Conservation (phyloP, 2,888 invertebrate species). For the Tubulanus polymorphus region DNA sequence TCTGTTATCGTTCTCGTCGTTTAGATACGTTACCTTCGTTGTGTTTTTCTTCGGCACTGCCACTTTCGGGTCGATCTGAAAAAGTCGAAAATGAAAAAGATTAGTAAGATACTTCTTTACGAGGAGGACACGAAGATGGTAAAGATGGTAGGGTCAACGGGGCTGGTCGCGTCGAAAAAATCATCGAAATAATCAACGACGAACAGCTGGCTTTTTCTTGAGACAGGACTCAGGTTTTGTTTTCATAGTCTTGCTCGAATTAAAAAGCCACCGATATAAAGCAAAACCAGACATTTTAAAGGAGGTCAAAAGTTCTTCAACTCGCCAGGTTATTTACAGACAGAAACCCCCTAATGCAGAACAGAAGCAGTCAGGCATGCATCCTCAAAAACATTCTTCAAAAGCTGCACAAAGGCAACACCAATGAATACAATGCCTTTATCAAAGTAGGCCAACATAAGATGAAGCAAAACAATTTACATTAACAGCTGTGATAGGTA, state of each 20-base stretch:
- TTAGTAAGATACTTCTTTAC: not conserved
- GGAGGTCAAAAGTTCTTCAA: too few species aligned
- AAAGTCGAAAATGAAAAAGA: conserved; percentile 14
- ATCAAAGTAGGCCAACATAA: conserved; percentile 3
- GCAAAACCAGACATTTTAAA: too few species aligned
- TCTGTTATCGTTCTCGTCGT: too few species aligned
- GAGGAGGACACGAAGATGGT: not conserved
- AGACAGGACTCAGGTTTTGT: too few species aligned
- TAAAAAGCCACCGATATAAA: too few species aligned
- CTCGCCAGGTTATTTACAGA: too few species aligned
- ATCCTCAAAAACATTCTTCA: not conserved
- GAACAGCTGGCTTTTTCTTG: too few species aligned
- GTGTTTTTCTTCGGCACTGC: conserved; percentile 81
- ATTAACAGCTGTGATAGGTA: too few species aligned
- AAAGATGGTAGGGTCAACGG: too few species aligned
- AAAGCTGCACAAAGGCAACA: not conserved
- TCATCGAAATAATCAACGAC: too few species aligned
- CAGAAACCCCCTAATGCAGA: not conserved
- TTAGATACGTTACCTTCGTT: conserved; percentile 35
- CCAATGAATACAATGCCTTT: not conserved
- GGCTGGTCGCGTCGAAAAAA: too few species aligned
- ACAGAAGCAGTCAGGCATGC: not conserved
- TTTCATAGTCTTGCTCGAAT: too few species aligned
- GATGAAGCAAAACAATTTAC: conserved; percentile 4
- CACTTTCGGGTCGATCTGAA: conserved; percentile 99